Evolutionary conservation across 2,888 invertebrate genomes (phyloP), one percentile per base, ranked within the genome.

Genomic region (Calameuta pallipes): DNA sequence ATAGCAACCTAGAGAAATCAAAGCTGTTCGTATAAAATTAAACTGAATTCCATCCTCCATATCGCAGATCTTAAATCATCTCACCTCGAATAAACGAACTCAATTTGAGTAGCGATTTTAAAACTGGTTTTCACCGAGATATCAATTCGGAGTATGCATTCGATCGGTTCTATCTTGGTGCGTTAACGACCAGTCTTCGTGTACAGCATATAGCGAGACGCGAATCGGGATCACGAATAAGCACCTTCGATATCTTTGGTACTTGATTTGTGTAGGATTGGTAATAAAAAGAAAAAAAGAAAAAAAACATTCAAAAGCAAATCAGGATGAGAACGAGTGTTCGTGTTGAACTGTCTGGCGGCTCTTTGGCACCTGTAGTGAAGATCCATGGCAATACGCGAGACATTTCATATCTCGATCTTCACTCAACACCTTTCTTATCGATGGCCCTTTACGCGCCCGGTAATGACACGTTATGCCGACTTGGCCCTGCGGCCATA

Each of bases 371-470:
- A 56, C 56, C 56, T 56, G 56, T 56, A 56, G 56, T 9, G 56
- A 56, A 23, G 56, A 56, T 56, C 56, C 56, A 56, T 56, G 23
- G 56, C 56, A 56, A 56, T 56, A 15, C 56, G 56, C 56, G 56
- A 56, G 56, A 80, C 80, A 78, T 79, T 83, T 78, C 82, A 83
- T 87, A 89, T 89, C 88, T 88, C 84, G 88, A 89, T 89, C 89
- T 86, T 82, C 83, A 34, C 90, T 91, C 91, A 91, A 91, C 91
- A 91, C 91, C 90, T 90, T 83, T 83, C 90, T 90, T 89, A 91
- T 90, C 90, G 89, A 88, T 87, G 85, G 84, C 81, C 76, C 77
- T 79, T 80, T 79, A 77, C 80, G 77, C 84, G 81, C 80, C 82
- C 80, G 82, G 83, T 91, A 91, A 91, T 91, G 90, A 90, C 90